Conservation (phyloP, 2,113 vertebrate genomes). For the Vidua chalybeata region DNA sequence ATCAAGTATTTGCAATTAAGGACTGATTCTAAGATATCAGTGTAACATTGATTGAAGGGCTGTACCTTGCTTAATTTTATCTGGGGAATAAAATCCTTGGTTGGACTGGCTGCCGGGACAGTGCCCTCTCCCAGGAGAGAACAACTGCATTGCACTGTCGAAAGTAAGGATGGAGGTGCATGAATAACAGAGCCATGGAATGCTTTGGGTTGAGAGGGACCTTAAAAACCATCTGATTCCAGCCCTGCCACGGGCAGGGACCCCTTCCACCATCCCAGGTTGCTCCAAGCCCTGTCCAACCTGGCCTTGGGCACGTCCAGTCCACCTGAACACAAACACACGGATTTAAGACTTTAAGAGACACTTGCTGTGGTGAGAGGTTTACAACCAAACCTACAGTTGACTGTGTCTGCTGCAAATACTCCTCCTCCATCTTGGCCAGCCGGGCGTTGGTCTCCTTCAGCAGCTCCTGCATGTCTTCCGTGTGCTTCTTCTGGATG, state of each 20-base stretch:
- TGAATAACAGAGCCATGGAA: neutral
- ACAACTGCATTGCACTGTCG: neutral
- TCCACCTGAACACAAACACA: neutral
- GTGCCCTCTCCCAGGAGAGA: neutral
- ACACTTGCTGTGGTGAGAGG: fast-evolving
- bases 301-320: neutral
- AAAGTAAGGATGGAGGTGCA: neutral
- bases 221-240: neutral
- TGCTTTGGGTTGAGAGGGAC: neutral
- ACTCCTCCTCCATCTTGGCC: constrained; percentile 87
- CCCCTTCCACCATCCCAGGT: fast-evolving
- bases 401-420: constrained; percentile 76
- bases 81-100: neutral
- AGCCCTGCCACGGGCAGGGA: neutral
- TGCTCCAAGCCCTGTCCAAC: neutral
- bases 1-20: neutral
- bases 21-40: neutral
- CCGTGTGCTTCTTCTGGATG: constrained; percentile 87
- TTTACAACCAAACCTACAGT: constrained; percentile 74
- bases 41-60: neutral
- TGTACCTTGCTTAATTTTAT: neutral
- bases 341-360: fast-evolving
- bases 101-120: neutral
- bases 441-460: constrained; percentile 86
- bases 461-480: constrained; percentile 88